Conservation (phyloP, 2,888 invertebrate species). For the Amphipoea oculea region DNA sequence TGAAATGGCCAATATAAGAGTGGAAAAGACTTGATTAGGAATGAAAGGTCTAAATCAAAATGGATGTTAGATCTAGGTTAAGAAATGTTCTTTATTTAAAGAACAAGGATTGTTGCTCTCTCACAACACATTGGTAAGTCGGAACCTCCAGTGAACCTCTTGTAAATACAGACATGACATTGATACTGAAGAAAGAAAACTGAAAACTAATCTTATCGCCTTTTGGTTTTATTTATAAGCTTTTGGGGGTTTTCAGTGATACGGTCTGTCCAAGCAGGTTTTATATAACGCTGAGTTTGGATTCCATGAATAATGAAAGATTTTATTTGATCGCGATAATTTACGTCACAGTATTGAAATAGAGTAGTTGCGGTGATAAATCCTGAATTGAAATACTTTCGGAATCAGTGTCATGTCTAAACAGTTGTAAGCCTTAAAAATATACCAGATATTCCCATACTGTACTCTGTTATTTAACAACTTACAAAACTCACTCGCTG, state of each 20-base stretch:
- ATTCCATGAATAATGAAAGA: conserved; percentile 7
- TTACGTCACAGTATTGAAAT: conserved; percentile 43
- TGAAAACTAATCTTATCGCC: background rate
- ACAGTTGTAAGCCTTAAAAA: conserved; percentile 32
- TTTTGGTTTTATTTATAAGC: conserved; percentile 15
- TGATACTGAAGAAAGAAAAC: conserved; percentile 21
- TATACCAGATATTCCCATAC: conserved; percentile 35
- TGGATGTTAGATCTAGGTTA: conserved; percentile 36
- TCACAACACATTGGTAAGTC: conserved; percentile 53
- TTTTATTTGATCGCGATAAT: background rate
- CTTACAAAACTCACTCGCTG: conserved; percentile 43
- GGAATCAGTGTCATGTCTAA: conserved; percentile 57
- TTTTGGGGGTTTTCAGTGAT: background rate
- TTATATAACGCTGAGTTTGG: conserved; percentile 27
- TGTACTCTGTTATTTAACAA: conserved; percentile 33
- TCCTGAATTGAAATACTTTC: conserved; percentile 11
- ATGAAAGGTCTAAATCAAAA: conserved; percentile 43
- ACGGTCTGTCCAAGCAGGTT: background rate
- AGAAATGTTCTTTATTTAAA: conserved; percentile 26
- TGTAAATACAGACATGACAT: conserved; percentile 50
- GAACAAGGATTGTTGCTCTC: conserved; percentile 35
- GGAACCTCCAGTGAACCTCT: conserved; percentile 27
- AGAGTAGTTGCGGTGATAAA: conserved; percentile 8
- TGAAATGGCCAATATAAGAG: conserved; percentile 52
- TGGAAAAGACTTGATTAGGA: conserved; percentile 56